These are phyloP conservation scores for Heliconius aoede DNA, from an alignment of 2,888 invertebrate species.

Conservation along the genomic window DNA sequence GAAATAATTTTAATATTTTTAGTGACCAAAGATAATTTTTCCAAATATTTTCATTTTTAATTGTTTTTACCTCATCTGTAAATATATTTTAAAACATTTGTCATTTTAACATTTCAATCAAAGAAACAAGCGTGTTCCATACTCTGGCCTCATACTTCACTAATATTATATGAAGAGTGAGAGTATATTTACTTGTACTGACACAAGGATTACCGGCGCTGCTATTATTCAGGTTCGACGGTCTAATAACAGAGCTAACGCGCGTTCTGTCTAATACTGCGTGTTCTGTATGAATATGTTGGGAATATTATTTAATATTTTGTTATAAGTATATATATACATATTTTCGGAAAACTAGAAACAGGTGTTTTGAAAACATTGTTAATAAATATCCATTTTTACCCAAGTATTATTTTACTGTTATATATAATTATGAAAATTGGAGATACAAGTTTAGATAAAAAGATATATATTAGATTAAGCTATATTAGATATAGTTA, in stretches of 20 bases:
- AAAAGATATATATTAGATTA: too few relatives aligned
- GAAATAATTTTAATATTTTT: background rate
- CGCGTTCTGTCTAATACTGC: constrained; percentile 27
- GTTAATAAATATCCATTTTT: background rate
- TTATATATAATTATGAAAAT: too few relatives aligned
- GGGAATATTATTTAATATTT: constrained; percentile 14
- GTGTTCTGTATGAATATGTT: constrained; percentile 15
- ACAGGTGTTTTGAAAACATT: background rate
- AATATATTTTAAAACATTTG: background rate
- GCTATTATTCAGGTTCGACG: constrained; percentile 57
- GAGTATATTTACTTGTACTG: constrained; percentile 71
- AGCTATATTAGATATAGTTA: too few relatives aligned
- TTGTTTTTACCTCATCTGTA: too few relatives aligned
- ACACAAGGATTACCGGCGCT: constrained; percentile 59
- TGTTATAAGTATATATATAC: background rate
- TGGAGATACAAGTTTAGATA: too few relatives aligned
- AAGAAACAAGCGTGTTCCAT: background rate
- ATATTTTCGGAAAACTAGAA: background rate
- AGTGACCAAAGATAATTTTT: background rate
- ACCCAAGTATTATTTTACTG: background rate
- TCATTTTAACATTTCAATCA: background rate
- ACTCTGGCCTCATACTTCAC: background rate
- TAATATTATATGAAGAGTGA: constrained; percentile 12
- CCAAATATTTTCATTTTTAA: background rate
- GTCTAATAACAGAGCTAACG: constrained; percentile 52